These are phyloP conservation scores for Himalopsyche phryganea DNA, from an alignment of 1,140 invertebrate species.

Conservation along the genomic window DNA sequence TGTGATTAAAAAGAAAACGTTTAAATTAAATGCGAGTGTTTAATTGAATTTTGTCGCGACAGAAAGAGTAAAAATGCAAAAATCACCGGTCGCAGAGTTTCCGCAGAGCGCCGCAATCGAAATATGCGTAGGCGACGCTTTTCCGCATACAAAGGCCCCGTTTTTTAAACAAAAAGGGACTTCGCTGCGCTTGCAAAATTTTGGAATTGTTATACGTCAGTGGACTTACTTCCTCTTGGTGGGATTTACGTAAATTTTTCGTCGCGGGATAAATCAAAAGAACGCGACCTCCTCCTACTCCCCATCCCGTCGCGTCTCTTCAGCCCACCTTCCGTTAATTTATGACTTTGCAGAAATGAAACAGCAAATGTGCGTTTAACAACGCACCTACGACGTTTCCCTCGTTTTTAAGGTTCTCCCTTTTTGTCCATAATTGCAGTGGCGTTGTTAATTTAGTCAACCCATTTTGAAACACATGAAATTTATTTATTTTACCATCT, in stretches of 20 bases:
- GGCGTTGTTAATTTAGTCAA: neutral
- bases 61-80: neutral
- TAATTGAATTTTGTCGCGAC: neutral
- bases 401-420: conserved; percentile 6
- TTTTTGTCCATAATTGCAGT: neutral
- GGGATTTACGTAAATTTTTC: conserved; percentile 12
- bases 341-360: conserved; percentile 31
- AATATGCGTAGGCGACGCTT: conserved; percentile 4
- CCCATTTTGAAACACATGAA: neutral
- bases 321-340: conserved; percentile 18
- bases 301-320: too few relatives aligned
- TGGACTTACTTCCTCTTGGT: conserved; percentile 2
- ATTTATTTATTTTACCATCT: too few relatives aligned
- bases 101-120: conserved; percentile 3
- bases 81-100: neutral
- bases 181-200: conserved; percentile 16
- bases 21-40: too few relatives aligned
- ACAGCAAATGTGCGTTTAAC: conserved; percentile 29
- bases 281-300: conserved; percentile 11
- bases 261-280: conserved; percentile 27
- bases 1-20: too few relatives aligned
- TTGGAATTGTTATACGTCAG: conserved; percentile 1
- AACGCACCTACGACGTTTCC: conserved; percentile 8
- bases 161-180: conserved; percentile 19
- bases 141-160: conserved; percentile 7